phyloP scores from a whole-genome alignment of 2,113 vertebrate species.

The Strix aluco region DNA sequence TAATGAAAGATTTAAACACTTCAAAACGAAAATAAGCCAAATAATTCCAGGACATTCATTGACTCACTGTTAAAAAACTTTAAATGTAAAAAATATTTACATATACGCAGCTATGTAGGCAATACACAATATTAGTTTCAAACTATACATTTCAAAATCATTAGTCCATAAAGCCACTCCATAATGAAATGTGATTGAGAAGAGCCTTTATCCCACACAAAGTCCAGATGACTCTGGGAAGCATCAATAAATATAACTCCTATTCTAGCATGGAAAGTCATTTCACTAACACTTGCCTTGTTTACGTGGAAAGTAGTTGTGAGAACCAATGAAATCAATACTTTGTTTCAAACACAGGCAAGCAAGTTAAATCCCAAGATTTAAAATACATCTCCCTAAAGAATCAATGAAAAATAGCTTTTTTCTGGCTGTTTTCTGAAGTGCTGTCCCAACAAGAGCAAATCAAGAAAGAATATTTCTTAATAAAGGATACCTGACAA shows the following conservation, averaged over 20 bases:
- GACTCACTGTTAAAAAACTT: background rate
- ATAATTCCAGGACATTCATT: background rate
- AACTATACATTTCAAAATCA: background rate
- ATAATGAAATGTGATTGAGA: background rate
- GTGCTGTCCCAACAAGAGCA: background rate
- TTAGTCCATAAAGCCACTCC: background rate
- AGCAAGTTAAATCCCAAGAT: background rate
- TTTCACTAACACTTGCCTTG: background rate
- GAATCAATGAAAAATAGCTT: background rate
- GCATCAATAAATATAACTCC: constrained; percentile 7
- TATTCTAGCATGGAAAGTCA: background rate
- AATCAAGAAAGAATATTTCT: background rate
- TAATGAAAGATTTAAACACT: background rate
- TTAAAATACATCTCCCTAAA: background rate
- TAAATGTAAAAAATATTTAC: background rate
- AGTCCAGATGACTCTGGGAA: background rate
- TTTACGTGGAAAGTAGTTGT: background rate
- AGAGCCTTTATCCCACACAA: background rate
- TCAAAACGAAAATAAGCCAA: background rate
- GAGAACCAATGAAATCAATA: constrained; percentile 48
- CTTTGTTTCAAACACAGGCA: background rate
- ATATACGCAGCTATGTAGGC: background rate
- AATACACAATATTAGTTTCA: background rate
- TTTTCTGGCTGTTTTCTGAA: background rate
- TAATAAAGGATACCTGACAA: background rate